phyloP scores from a whole-genome alignment of 2,888 invertebrate species.

The Thalpophila matura region DNA sequence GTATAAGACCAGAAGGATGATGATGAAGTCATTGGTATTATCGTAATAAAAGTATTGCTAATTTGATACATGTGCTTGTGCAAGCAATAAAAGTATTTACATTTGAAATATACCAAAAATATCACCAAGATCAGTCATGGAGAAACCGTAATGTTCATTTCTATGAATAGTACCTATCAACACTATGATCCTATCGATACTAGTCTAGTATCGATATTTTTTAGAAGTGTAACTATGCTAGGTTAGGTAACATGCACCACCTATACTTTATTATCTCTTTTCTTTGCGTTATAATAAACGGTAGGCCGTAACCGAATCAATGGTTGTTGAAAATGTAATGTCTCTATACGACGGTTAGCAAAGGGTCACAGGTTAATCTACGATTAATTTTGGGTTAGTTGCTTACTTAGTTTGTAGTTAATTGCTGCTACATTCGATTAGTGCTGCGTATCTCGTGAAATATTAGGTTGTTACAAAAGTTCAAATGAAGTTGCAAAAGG shows the following conservation, averaged over 20 bases:
- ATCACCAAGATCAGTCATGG: too few species aligned
- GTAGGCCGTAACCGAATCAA: slow-evolving; percentile 8
- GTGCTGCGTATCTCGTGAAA: neutral
- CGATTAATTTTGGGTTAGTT: slow-evolving; percentile 41
- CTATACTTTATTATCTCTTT: neutral
- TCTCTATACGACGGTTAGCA: slow-evolving; percentile 31
- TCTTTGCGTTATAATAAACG: neutral
- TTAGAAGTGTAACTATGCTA: neutral
- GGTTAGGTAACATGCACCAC: neutral
- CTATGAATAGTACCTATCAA: too few species aligned
- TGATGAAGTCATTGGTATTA: too few species aligned
- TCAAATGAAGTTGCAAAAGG: slow-evolving; percentile 8
- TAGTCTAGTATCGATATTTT: too few species aligned
- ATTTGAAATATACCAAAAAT: too few species aligned
- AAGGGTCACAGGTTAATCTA: slow-evolving; percentile 35
- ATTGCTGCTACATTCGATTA: slow-evolving; percentile 31
- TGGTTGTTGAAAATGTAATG: slow-evolving; percentile 42
- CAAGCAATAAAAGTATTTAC: too few species aligned
- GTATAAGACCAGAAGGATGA: too few species aligned
- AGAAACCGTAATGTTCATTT: too few species aligned
- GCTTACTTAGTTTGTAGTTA: slow-evolving; percentile 12
- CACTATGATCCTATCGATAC: too few species aligned
- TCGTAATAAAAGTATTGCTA: too few species aligned
- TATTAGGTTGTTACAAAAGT: slow-evolving; percentile 9
- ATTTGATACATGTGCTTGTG: too few species aligned